Evolutionary conservation across 2,888 invertebrate species (phyloP).

Genomic region (Prosapia bicincta): DNA sequence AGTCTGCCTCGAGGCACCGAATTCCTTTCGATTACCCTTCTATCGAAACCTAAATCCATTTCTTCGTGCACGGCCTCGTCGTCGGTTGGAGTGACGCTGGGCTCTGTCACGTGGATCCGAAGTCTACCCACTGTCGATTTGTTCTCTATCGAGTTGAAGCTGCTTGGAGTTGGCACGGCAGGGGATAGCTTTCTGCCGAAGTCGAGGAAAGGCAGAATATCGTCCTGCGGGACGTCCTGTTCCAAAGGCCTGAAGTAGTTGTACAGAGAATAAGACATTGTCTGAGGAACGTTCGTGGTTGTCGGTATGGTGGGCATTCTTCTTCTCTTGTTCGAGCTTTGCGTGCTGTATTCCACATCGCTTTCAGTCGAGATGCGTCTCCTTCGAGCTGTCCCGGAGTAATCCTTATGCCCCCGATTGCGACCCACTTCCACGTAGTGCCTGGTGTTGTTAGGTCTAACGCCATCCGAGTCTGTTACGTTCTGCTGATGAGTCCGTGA

Average conservation of each 20-base stretch:
- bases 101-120: conserved; percentile 29
- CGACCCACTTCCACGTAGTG: neutral
- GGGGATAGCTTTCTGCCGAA: conserved; percentile 64
- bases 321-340: conserved; percentile 15
- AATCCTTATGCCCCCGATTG: neutral
- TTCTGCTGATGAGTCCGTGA: neutral
- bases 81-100: conserved; percentile 33
- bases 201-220: conserved; percentile 65
- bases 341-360: neutral
- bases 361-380: conserved; percentile 1
- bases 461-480: neutral
- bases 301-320: conserved; percentile 8
- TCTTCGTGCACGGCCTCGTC: conserved; percentile 45
- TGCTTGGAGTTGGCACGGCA: conserved; percentile 42
- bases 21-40: conserved; percentile 44
- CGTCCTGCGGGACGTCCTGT: conserved; percentile 57
- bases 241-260: conserved; percentile 63
- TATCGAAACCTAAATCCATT: conserved; percentile 44
- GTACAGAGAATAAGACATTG: conserved; percentile 47
- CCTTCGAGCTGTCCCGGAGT: neutral
- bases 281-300: conserved; percentile 29
- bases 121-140: conserved; percentile 37
- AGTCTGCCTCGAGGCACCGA: conserved; percentile 41
- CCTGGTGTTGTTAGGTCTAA: neutral
- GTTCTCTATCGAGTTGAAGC: conserved; percentile 43